A percentile compares a stretch with the other conserved stretches of the same genome.
These are phyloP conservation scores for Aurelia sp. DNA, from an alignment of 30 jellyfish, hydroid and myxozoan genomes.

Conservation along the genomic window DNA sequence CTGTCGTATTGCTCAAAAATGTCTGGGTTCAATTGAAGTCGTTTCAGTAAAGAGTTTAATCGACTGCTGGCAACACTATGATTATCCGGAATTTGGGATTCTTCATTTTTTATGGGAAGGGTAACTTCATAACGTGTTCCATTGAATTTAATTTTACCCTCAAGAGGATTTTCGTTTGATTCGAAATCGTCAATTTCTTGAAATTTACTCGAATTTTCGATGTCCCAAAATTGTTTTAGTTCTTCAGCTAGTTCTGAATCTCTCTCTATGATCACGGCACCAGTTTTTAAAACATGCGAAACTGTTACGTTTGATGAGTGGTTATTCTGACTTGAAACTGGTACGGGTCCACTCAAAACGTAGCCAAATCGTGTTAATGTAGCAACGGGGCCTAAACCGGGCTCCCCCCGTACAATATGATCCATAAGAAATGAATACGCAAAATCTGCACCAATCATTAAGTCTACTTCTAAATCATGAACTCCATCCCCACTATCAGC, in stretches of 20 bases:
- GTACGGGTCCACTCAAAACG: conserved; percentile 3
- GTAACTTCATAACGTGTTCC: background rate
- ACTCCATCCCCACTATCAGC: no score
- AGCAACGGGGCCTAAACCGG: background rate
- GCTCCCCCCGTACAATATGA: background rate
- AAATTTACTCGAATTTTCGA: background rate
- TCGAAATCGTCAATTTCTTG: background rate
- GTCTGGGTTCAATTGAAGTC: background rate
- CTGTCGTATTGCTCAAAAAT: background rate
- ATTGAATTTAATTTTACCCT: background rate
- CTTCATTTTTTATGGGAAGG: background rate
- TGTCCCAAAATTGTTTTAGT: background rate
- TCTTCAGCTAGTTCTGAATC: background rate
- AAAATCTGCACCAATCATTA: no score
- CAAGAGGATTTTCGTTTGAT: background rate
- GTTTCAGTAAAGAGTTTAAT: background rate
- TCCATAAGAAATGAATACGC: background rate
- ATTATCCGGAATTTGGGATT: background rate
- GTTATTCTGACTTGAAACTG: background rate
- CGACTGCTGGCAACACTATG: background rate
- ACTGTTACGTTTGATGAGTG: background rate
- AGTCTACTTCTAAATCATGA: no score
- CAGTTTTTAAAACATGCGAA: background rate
- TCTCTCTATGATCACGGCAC: background rate
- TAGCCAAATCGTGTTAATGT: background rate